These are phyloP conservation scores for Omphaloscelis lunosa DNA, from an alignment of 2,888 invertebrate species.

Conservation along the genomic window DNA sequence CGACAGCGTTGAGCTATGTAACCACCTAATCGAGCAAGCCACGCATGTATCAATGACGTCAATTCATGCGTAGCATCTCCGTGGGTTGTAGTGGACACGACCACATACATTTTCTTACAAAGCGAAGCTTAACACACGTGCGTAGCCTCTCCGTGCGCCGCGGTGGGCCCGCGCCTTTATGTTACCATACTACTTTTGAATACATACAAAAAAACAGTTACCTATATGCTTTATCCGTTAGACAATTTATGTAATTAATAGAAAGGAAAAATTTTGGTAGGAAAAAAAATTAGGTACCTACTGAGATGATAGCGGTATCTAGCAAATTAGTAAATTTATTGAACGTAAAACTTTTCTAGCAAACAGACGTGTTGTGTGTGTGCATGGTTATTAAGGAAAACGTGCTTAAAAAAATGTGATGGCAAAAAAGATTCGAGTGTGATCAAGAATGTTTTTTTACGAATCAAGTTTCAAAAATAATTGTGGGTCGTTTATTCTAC, in stretches of 20 bases:
- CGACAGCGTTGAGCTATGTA: too few species aligned
- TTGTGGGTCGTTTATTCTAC: constrained; percentile 17
- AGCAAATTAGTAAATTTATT: background rate
- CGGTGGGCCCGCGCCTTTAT: too few species aligned
- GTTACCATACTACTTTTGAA: too few species aligned
- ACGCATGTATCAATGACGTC: too few species aligned
- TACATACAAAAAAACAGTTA: too few species aligned
- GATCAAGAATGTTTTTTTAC: background rate
- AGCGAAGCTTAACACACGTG: too few species aligned
- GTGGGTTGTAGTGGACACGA: too few species aligned
- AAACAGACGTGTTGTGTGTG: constrained; percentile 2
- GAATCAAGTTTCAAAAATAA: background rate
- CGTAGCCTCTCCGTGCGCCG: too few species aligned
- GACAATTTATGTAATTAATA: background rate
- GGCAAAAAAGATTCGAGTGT: background rate
- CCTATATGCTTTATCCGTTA: background rate
- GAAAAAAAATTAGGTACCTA: background rate
- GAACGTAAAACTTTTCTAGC: background rate
- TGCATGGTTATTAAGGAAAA: background rate
- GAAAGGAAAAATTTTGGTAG: too few species aligned
- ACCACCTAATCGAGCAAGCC: too few species aligned
- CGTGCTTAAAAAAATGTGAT: background rate
- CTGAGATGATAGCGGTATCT: background rate
- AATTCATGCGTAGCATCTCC: too few species aligned
- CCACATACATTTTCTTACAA: too few species aligned